These are phyloP conservation scores for Peromyscus eremicus DNA, from an alignment of 2,797 vertebrate genomes.

Conservation along the genomic window DNA sequence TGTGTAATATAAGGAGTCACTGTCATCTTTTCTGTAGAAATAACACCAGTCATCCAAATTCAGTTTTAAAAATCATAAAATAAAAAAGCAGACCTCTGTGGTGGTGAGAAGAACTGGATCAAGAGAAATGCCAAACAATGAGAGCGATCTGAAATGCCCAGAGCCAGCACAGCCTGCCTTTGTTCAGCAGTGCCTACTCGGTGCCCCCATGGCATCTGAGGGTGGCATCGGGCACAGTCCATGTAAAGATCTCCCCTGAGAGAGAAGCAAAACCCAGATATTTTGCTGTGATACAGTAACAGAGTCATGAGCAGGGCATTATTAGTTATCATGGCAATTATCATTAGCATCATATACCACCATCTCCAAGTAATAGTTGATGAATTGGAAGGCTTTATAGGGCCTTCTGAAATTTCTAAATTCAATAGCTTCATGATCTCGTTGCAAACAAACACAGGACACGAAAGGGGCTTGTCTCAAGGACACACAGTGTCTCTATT, in stretches of 20 bases:
- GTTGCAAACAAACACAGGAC: background rate
- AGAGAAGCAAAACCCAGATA: background rate
- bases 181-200: background rate
- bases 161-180: background rate
- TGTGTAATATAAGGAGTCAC: background rate
- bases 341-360: background rate
- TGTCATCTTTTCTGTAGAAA: background rate
- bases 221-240: background rate
- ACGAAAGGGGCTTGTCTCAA: background rate
- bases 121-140: background rate
- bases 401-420: background rate
- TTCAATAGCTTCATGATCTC: background rate
- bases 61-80: background rate
- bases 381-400: background rate
- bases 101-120: background rate
- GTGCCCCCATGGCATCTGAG: background rate
- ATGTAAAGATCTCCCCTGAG: background rate
- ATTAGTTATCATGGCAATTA: background rate
- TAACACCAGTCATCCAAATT: background rate
- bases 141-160: background rate
- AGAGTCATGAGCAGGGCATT: background rate
- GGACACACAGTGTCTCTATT: background rate
- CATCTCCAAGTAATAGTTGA: background rate
- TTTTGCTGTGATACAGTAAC: background rate
- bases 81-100: background rate